A percentile compares a stretch with the other conserved stretches of the same genome.
phyloP scores from a whole-genome alignment of 2,113 vertebrate species.

The Brachypodius melanocephalos region DNA sequence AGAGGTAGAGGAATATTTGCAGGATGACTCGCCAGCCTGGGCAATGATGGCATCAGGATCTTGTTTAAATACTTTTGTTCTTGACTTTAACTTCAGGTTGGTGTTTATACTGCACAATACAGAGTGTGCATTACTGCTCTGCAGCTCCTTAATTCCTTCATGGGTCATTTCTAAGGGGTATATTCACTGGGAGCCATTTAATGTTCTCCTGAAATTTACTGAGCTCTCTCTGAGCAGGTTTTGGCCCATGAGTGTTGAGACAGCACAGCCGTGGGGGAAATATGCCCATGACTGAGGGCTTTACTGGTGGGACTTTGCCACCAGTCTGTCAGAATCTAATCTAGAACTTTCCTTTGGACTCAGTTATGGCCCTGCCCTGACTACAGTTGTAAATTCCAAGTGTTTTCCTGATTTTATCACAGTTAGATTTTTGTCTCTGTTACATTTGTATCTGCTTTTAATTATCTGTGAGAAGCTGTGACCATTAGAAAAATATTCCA shows the following conservation, averaged over 20 bases:
- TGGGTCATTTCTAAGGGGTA: neutral
- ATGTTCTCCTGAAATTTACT: neutral
- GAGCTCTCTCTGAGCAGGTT: neutral
- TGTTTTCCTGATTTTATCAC: neutral
- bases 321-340: neutral
- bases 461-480: neutral
- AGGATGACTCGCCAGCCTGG: neutral
- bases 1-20: neutral
- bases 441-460: neutral
- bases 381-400: neutral
- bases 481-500: neutral
- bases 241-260: neutral
- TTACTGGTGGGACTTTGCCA: neutral
- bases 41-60: rapidly evolving
- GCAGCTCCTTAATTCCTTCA: neutral
- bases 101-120: neutral
- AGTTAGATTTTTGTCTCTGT: neutral
- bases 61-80: neutral
- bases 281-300: rapidly evolving
- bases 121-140: neutral
- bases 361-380: neutral
- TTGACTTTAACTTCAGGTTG: neutral
- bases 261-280: neutral
- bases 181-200: neutral
- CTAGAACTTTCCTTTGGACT: neutral